phyloP scores from a whole-genome alignment of 2,888 invertebrate genomes.

The Bugula neritina region DNA sequence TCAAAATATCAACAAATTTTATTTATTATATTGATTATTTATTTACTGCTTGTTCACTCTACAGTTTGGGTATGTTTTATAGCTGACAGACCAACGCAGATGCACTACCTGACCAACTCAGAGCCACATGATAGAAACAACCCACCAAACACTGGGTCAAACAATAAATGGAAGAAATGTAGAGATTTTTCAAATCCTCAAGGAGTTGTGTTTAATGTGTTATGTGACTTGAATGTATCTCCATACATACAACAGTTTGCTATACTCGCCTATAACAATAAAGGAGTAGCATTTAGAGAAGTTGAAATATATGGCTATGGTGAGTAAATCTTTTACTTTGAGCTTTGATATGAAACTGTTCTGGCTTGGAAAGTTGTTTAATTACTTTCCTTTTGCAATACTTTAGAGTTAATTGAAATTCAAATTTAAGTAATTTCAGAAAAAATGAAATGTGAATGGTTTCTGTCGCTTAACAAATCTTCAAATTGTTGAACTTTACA shows the following conservation, averaged over 20 bases:
- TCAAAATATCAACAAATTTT: too few species aligned
- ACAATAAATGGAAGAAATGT: neutral
- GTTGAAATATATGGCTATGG: neutral
- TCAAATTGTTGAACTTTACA: too few species aligned
- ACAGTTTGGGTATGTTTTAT: neutral
- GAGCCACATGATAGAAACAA: neutral
- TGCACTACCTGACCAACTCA: neutral
- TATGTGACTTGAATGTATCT: neutral
- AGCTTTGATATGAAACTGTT: too few species aligned
- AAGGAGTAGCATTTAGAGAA: constrained; percentile 1
- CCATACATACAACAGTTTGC: constrained; percentile 8
- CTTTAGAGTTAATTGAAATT: too few species aligned
- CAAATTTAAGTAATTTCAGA: too few species aligned
- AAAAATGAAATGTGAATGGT: too few species aligned
- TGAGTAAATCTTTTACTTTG: neutral
- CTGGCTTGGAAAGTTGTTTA: too few species aligned
- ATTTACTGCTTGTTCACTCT: too few species aligned
- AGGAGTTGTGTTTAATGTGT: neutral
- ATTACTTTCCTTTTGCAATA: too few species aligned
- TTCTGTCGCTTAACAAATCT: too few species aligned
- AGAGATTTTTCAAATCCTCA: neutral
- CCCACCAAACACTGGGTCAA: neutral
- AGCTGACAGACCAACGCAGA: neutral
- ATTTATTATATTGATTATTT: too few species aligned
- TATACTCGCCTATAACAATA: neutral